Evolutionary conservation across 2,888 invertebrate genomes (phyloP), one percentile per base, ranked within the genome.

Genomic region (Sinohyriopsis cumingii): DNA sequence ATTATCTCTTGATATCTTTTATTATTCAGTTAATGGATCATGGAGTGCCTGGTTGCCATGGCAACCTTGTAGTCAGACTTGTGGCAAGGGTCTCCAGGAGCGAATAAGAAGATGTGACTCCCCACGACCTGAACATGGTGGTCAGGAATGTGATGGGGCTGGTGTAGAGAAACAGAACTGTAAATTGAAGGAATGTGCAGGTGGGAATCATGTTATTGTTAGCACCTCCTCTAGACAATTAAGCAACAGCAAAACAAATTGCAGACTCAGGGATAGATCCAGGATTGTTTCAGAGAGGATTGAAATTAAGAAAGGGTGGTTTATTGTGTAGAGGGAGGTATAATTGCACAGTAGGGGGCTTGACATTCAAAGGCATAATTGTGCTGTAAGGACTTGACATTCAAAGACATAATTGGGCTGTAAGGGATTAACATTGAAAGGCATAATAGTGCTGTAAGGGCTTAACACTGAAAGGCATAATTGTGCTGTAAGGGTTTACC

Each of bases 21-120:
- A 12, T 15, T 45, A 15, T 12, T 45, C 15, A 45, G 78, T 80
- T 54, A 71, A 81, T 66, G 81, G 81, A 59, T 69, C 76, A 45
- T 89, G 92, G 92, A 86, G 90, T 59, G 77, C 78, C 0, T 92
- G 92, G 92, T 82, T 87, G 15, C 75, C 79, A 6, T 92, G 91
- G 91, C 88, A 89, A 18, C 79, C 85, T 4, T 92, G 92, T 79
- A 90, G 90, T 3, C 86, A 84, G 53, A 84, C 88, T 3, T 92
- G 92, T 84, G 91, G 91, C 12, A 83, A 85, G 15, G 91, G 91
- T 3, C 85, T 82, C 3, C 86, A 89, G 68, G 84, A 88, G 56
- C 86, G 91, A 55, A 84, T 85, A 68, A 80, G 92, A 20, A 77
- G 83, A 59, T 92, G 92, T 82, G 86, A 91, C 77, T 85, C 84